Conservation (phyloP, 1,140 invertebrate genomes). For the Diabrotica virgifera region DNA sequence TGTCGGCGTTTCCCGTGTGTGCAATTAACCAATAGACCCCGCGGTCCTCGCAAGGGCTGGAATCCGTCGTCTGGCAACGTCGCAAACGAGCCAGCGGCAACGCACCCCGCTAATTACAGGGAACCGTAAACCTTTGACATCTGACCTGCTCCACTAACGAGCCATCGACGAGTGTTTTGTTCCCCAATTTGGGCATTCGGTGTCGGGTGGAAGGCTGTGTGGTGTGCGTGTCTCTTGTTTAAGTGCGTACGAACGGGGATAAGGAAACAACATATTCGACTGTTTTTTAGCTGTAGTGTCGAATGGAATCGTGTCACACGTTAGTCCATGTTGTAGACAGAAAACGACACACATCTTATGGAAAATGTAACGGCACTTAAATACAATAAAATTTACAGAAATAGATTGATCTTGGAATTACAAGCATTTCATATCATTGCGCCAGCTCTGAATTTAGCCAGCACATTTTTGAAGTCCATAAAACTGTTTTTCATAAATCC, state of each 20-base stretch:
- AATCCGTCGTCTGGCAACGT: slow-evolving; percentile 13
- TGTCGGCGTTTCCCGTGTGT: background rate
- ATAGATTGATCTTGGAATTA: no score
- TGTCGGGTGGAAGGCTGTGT: background rate
- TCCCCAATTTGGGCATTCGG: slow-evolving; percentile 26
- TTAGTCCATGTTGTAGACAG: no score
- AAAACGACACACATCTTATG: no score
- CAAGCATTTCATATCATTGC: no score
- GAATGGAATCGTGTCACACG: no score
- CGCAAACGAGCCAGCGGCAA: slow-evolving; percentile 29
- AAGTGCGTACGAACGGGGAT: background rate
- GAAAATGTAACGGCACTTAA: no score
- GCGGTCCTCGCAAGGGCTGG: background rate
- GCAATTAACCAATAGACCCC: background rate
- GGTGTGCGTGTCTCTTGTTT: slow-evolving; percentile 1
- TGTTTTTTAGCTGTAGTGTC: no score
- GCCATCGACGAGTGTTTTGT: slow-evolving; percentile 45
- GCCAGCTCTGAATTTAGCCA: no score
- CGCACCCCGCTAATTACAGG: slow-evolving; percentile 47
- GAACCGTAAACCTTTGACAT: slow-evolving; percentile 50
- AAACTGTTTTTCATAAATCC: no score
- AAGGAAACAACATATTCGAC: no score
- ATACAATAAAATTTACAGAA: no score
- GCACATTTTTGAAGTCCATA: no score
- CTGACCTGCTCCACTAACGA: slow-evolving; percentile 49